Evolutionary conservation across 37 sponge, comb jelly and placozoan species (phyloP).

Genomic region (Mnemiopsis leidyi): DNA sequence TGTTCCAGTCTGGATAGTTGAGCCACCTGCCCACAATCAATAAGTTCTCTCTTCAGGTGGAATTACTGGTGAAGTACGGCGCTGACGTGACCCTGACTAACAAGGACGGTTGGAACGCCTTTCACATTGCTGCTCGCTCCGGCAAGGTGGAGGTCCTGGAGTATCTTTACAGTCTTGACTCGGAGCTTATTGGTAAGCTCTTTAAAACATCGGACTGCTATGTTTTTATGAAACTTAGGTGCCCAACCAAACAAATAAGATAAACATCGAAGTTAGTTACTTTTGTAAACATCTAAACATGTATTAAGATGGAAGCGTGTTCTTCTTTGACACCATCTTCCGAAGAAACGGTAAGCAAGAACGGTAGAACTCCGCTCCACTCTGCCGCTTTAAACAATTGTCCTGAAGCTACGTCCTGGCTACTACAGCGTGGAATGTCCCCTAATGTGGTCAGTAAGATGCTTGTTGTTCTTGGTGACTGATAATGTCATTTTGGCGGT

Average conservation of each 20-base stretch:
- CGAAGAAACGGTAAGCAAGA: slow-evolving; percentile 38
- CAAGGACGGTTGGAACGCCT: slow-evolving; percentile 62
- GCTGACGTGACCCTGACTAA: not conserved
- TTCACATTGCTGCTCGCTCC: slow-evolving; percentile 4
- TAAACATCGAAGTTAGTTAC: no score
- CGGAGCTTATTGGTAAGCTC: not conserved
- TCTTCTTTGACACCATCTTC: no score
- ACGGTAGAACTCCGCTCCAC: slow-evolving; percentile 33
- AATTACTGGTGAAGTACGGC: not conserved
- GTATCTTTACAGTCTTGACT: not conserved
- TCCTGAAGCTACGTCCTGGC: not conserved
- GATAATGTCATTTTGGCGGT: no score
- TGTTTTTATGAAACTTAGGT: no score
- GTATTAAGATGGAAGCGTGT: no score
- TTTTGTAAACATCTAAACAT: no score
- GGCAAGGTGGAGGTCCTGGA: not conserved
- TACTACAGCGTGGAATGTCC: not conserved
- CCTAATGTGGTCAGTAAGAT: slow-evolving; percentile 48
- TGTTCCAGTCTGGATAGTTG: no score
- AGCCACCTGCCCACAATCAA: no score
- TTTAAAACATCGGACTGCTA: no score
- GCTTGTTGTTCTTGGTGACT: no score
- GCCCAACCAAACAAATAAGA: no score
- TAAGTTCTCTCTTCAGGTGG: no score
- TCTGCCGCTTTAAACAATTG: slow-evolving; percentile 31